These are phyloP conservation scores for Synanthedon tipuliformis DNA, from an alignment of 2,888 invertebrate genomes.

Conservation along the genomic window DNA sequence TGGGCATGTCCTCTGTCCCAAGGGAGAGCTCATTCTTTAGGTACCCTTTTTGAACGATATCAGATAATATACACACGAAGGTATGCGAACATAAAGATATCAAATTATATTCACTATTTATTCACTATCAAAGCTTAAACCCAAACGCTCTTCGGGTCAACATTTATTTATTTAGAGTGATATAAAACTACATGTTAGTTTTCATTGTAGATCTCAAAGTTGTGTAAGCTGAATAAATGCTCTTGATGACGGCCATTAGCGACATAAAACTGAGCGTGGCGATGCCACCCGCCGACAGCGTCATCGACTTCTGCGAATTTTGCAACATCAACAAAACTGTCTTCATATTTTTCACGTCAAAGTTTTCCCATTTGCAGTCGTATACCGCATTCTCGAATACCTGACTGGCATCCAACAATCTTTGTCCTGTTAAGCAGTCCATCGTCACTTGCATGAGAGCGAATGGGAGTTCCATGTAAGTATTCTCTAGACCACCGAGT, in stretches of 20 bases:
- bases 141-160: too few species aligned
- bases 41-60: not conserved
- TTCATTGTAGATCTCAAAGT: slow-evolving; percentile 19
- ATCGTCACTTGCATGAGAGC: slow-evolving; percentile 29
- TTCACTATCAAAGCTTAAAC: too few species aligned
- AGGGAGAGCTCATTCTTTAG: not conserved
- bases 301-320: slow-evolving; percentile 25
- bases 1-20: not conserved
- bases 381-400: slow-evolving; percentile 23
- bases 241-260: slow-evolving; percentile 20
- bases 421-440: slow-evolving; percentile 29
- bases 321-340: slow-evolving; percentile 24
- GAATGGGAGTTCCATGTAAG: slow-evolving; percentile 30
- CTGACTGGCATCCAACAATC: slow-evolving; percentile 22
- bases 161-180: too few species aligned
- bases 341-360: slow-evolving; percentile 21
- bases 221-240: slow-evolving; percentile 28
- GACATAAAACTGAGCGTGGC: slow-evolving; percentile 18
- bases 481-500: slow-evolving; percentile 39
- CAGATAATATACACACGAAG: not conserved
- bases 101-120: not conserved
- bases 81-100: not conserved
- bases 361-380: slow-evolving; percentile 27
- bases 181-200: too few species aligned
- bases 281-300: slow-evolving; percentile 26